A percentile compares a stretch with the other conserved stretches of the same genome.
These are phyloP conservation scores for Prunella strophiata DNA, from an alignment of 2,797 vertebrate species.

Conservation along the genomic window DNA sequence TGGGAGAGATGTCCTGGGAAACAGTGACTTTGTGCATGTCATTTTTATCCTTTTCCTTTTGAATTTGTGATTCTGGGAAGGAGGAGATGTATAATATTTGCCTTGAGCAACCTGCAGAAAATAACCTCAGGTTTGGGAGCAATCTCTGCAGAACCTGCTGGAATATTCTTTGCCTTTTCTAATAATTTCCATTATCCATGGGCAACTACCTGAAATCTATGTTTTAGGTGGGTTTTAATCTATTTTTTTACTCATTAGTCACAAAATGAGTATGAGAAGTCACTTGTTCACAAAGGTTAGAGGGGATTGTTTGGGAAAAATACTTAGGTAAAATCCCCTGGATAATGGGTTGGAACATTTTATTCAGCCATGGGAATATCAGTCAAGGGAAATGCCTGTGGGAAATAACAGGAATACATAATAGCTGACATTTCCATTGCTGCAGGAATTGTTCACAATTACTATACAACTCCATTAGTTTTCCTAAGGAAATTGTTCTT, in stretches of 20 bases:
- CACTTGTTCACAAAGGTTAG: not conserved
- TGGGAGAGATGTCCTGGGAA: not conserved
- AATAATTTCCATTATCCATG: not conserved
- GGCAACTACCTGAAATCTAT: not conserved
- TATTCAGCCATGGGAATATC: conserved; percentile 34
- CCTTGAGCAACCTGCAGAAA: not conserved
- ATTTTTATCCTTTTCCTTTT: not conserved
- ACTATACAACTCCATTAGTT: not conserved
- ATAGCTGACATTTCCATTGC: conserved; percentile 44
- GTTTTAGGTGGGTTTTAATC: not conserved
- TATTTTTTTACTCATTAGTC: not conserved
- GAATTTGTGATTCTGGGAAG: not conserved
- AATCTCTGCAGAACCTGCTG: not conserved
- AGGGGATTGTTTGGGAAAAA: not conserved
- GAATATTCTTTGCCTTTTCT: not conserved
- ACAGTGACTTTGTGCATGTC: not conserved
- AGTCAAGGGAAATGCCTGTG: conserved; percentile 34
- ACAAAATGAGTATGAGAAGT: not conserved
- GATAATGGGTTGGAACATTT: conserved; percentile 12
- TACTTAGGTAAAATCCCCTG: not conserved
- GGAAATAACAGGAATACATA: conserved; percentile 41
- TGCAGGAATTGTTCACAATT: conserved; percentile 6
- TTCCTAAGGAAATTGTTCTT: not conserved
- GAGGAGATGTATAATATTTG: not conserved
- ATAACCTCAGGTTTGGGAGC: not conserved